Conservation (phyloP, 1,140 invertebrate genomes). For the Drosophila leontia region DNA sequence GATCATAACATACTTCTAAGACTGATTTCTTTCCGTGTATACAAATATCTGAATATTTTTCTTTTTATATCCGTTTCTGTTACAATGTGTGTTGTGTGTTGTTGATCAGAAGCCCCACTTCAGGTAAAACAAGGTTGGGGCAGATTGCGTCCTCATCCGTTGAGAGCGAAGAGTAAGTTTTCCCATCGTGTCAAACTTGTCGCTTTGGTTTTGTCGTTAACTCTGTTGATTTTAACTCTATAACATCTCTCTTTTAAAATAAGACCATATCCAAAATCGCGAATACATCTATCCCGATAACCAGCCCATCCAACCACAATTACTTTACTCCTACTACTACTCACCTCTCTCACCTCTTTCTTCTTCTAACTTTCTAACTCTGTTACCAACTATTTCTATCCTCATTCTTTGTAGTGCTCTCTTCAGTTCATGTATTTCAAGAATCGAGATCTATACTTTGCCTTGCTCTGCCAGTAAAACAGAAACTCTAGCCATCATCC, state of each 20-base stretch:
- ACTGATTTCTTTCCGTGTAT: constrained; percentile 44
- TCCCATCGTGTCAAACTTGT: constrained; percentile 59
- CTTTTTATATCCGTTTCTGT: constrained; percentile 69
- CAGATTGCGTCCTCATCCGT: constrained; percentile 80
- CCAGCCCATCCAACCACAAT: constrained; percentile 20
- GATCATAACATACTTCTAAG: constrained; percentile 13
- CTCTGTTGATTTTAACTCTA: constrained; percentile 75
- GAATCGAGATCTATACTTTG: constrained; percentile 45
- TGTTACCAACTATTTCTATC: constrained; percentile 36
- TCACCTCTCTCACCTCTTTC: constrained; percentile 44
- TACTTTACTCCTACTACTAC: constrained; percentile 10
- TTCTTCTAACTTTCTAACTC: constrained; percentile 40
- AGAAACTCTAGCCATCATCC: constrained; percentile 29
- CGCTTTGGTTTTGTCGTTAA: constrained; percentile 74
- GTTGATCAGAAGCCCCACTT: constrained; percentile 80
- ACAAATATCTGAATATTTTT: constrained; percentile 68
- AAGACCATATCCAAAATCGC: constrained; percentile 29
- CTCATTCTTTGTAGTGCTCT: constrained; percentile 74
- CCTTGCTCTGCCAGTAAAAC: constrained; percentile 66
- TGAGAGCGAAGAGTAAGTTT: constrained; percentile 84
- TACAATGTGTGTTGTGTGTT: constrained; percentile 50
- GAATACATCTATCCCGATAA: constrained; percentile 27
- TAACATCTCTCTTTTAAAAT: constrained; percentile 48
- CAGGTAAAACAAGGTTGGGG: constrained; percentile 82
- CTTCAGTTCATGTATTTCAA: constrained; percentile 60